Conservation (phyloP, 2,113 vertebrate species). For the Pterocles burchelli region DNA sequence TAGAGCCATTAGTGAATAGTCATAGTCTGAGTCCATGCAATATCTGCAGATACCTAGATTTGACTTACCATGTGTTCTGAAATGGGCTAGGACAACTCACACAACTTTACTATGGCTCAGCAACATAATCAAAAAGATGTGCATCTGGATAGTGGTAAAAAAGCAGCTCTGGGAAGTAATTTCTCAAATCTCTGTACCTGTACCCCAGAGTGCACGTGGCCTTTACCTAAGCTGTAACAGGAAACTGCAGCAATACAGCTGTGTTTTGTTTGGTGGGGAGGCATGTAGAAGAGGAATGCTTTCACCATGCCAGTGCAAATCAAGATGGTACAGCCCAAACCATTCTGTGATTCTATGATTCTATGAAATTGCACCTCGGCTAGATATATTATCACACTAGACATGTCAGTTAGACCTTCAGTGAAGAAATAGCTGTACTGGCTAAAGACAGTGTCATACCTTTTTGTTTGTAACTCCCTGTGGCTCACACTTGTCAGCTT, state of each 20-base stretch:
- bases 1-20: not conserved
- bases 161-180: not conserved
- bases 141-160: not conserved
- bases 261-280: not conserved
- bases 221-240: not conserved
- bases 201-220: rapidly evolving
- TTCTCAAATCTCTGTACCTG: not conserved
- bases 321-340: not conserved
- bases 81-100: not conserved
- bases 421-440: not conserved
- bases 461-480: not conserved
- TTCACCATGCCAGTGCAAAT: not conserved
- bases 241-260: not conserved
- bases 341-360: too few relatives aligned
- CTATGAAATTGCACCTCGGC: not conserved
- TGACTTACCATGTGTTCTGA: rapidly evolving
- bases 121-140: not conserved
- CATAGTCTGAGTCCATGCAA: not conserved
- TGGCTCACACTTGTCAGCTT: not conserved
- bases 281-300: not conserved
- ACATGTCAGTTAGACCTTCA: not conserved
- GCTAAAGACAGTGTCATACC: not conserved
- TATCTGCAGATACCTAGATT: not conserved
- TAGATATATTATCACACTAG: not conserved
- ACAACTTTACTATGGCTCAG: not conserved